phyloP scores from a whole-genome alignment of 2,113 vertebrate genomes.

The Heloderma charlesbogerti region DNA sequence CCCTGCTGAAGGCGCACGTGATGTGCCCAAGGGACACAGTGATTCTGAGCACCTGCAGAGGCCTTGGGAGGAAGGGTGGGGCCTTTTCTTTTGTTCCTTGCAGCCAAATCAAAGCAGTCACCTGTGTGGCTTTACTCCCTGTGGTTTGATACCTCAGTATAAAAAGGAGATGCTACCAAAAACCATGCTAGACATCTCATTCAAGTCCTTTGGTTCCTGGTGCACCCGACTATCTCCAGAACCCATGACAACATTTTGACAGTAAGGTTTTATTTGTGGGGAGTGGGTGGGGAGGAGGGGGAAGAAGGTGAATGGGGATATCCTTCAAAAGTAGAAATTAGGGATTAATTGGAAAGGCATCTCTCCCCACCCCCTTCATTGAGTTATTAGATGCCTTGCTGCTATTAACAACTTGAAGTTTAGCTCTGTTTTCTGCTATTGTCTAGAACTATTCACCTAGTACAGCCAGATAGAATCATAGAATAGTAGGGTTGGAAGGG shows the following conservation, averaged over 20 bases:
- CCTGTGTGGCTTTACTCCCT: background rate
- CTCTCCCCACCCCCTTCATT: background rate
- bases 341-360: background rate
- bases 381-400: background rate
- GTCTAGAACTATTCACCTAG: background rate
- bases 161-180: conserved; percentile 25
- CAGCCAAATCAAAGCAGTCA: conserved; percentile 12
- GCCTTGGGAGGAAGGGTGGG: conserved; percentile 22
- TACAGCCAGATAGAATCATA: no score
- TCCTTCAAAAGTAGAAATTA: background rate
- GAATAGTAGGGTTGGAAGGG: no score
- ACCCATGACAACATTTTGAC: background rate
- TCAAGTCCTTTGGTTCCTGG: background rate
- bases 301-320: background rate
- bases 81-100: conserved; percentile 1
- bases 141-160: background rate
- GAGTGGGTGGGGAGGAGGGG: background rate
- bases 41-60: conserved; percentile 8
- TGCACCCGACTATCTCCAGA: background rate
- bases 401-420: background rate
- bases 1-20: background rate
- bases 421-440: background rate
- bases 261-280: conserved; percentile 13
- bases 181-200: background rate
- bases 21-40: background rate